Conservation (phyloP, 2,797 vertebrate genomes). For the Catamblyrhynchus diadema region DNA sequence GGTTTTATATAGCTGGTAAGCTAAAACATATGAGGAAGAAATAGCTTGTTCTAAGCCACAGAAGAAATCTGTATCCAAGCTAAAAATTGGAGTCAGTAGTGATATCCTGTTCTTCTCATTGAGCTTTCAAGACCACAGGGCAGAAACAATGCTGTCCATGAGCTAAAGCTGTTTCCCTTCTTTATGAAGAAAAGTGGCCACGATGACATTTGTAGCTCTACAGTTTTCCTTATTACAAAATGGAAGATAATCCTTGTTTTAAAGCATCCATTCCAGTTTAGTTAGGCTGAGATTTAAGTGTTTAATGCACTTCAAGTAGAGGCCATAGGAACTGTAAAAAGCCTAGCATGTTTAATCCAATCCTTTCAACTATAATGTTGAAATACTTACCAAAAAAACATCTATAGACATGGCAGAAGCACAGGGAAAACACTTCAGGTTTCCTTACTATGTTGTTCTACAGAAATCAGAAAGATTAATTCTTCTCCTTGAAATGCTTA, state of each 20-base stretch:
- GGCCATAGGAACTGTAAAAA: background rate
- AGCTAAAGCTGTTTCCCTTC: background rate
- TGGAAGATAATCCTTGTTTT: background rate
- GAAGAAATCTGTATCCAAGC: background rate
- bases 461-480: background rate
- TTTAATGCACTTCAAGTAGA: background rate
- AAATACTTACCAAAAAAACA: background rate
- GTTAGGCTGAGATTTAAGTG: background rate
- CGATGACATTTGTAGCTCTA: background rate
- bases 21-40: background rate
- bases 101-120: background rate
- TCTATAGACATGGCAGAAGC: background rate
- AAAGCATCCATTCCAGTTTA: background rate
- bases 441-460: background rate
- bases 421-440: background rate
- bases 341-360: fast-evolving
- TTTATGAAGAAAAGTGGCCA: background rate
- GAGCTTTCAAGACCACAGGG: background rate
- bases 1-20: background rate
- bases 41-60: background rate
- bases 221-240: background rate
- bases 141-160: background rate
- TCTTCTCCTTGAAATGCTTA: background rate
- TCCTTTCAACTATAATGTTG: background rate
- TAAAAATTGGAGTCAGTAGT: background rate